phyloP scores from a whole-genome alignment of 2,888 invertebrate species.

The Erannis defoliaria region DNA sequence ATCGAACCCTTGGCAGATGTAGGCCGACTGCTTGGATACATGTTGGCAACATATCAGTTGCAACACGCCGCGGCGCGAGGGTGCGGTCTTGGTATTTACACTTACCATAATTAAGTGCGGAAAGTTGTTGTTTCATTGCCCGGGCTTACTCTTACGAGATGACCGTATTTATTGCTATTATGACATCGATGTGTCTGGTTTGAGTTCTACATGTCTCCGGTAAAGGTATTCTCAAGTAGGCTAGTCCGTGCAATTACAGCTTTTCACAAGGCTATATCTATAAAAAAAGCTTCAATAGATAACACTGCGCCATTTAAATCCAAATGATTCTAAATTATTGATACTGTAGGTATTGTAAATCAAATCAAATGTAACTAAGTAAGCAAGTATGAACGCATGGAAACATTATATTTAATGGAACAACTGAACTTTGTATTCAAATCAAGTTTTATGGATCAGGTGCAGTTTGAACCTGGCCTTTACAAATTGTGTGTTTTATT shows the following conservation, averaged over 20 bases:
- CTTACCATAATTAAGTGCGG: constrained; percentile 46
- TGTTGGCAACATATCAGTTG: constrained; percentile 30
- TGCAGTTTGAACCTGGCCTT: constrained; percentile 41
- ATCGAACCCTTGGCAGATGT: constrained; percentile 26
- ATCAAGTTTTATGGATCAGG: constrained; percentile 21
- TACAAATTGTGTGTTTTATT: constrained; percentile 34
- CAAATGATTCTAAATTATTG: too few species aligned
- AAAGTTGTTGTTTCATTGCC: constrained; percentile 44
- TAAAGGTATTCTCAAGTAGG: constrained; percentile 2
- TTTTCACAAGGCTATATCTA: background rate
- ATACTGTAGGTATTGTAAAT: too few species aligned
- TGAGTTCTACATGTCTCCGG: constrained; percentile 1
- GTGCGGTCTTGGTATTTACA: constrained; percentile 40
- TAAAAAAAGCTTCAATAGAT: too few species aligned
- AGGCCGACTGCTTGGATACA: constrained; percentile 13
- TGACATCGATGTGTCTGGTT: constrained; percentile 26
- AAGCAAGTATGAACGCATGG: constrained; percentile 22
- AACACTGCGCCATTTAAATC: too few species aligned
- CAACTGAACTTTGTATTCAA: constrained; percentile 31
- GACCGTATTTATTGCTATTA: constrained; percentile 32
- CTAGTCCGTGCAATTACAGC: background rate
- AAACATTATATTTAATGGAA: constrained; percentile 27
- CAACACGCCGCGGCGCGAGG: constrained; percentile 38
- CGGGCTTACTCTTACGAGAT: constrained; percentile 42
- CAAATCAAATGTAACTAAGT: too few species aligned